phyloP scores from a whole-genome alignment of 2,888 invertebrate species.

The Parnassius orleans region DNA sequence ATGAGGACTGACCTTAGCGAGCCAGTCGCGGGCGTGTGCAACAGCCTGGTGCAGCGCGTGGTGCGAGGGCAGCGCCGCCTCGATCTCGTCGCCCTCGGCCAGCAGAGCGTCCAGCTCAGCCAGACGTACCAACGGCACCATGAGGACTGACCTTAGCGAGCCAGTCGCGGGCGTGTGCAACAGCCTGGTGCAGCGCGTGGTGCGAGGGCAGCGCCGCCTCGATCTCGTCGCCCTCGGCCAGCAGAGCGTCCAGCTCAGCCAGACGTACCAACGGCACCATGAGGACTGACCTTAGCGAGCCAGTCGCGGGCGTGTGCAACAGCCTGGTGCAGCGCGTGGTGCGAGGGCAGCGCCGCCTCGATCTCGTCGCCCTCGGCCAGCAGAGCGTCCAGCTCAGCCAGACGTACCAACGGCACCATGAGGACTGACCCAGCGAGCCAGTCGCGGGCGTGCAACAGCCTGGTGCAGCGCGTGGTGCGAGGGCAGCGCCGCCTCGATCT shows the following conservation, averaged over 20 bases:
- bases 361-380: conserved; percentile 88
- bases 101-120: conserved; percentile 84
- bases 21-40: conserved; percentile 88
- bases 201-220: conserved; percentile 91
- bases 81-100: conserved; percentile 88
- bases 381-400: conserved; percentile 84
- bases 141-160: conserved; percentile 68
- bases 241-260: conserved; percentile 83
- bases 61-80: conserved; percentile 90
- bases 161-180: conserved; percentile 89
- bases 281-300: conserved; percentile 75
- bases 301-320: conserved; percentile 88
- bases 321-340: conserved; percentile 87
- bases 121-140: conserved; percentile 64
- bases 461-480: conserved; percentile 88
- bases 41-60: conserved; percentile 87
- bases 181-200: conserved; percentile 86
- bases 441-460: conserved; percentile 85
- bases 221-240: conserved; percentile 88
- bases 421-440: conserved; percentile 83
- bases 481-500: conserved; percentile 90
- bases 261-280: conserved; percentile 55
- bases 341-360: conserved; percentile 89
- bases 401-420: conserved; percentile 50
- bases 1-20: conserved; percentile 66